Percentiles rank a stretch among this genome's conserved stretches.
Conservation (phyloP, 2,113 vertebrate genomes). For the Eptesicus fuscus region DNA sequence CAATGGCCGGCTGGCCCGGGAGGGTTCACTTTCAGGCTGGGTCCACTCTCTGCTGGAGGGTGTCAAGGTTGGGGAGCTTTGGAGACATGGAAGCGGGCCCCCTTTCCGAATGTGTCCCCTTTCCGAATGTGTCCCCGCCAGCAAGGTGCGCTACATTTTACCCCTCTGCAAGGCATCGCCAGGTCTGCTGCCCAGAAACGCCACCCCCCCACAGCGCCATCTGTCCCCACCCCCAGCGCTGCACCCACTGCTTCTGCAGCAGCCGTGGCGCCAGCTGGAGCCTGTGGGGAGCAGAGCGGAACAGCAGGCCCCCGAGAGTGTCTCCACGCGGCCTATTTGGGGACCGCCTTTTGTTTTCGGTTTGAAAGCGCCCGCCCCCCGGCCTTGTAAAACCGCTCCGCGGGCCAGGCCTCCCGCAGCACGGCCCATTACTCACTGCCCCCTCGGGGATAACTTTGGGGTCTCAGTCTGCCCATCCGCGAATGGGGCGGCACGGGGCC, state of each 20-base stretch:
- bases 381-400: background rate
- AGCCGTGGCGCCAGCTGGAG: slow-evolving; percentile 55
- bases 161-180: background rate
- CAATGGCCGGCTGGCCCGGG: fast-evolving
- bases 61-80: fast-evolving
- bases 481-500: fast-evolving
- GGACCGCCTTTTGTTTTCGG: slow-evolving; percentile 28
- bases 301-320: background rate
- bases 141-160: fast-evolving
- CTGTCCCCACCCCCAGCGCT: background rate
- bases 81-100: background rate
- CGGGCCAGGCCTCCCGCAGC: background rate
- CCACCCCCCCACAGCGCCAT: fast-evolving
- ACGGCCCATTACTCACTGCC: background rate
- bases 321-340: slow-evolving; percentile 36
- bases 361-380: background rate
- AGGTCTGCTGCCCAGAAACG: background rate
- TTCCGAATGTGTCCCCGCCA: background rate
- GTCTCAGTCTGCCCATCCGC: background rate
- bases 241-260: background rate
- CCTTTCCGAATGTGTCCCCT: background rate
- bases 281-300: background rate
- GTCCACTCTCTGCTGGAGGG: background rate
- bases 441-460: fast-evolving
- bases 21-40: fast-evolving